phyloP scores from a whole-genome alignment of 2,888 invertebrate genomes.

The Amblyjoppa fuscipennis region DNA sequence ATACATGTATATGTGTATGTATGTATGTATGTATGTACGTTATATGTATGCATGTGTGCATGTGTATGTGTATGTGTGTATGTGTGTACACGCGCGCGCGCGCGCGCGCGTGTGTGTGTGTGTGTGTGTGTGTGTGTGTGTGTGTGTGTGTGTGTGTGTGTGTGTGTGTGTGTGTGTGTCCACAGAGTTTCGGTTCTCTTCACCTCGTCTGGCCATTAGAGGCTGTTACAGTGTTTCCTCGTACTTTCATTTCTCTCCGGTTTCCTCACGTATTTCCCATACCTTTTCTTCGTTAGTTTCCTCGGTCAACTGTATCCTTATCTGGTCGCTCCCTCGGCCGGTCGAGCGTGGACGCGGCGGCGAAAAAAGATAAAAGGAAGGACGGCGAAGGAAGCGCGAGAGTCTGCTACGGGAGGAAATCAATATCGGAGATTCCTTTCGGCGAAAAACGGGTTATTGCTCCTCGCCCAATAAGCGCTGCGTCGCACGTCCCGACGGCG shows the following conservation, averaged over 20 bases:
- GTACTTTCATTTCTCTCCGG: slow-evolving; percentile 47
- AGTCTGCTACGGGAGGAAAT: slow-evolving; percentile 56
- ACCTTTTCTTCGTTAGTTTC: slow-evolving; percentile 13
- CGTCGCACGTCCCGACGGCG: slow-evolving; percentile 44
- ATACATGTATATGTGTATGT: background rate
- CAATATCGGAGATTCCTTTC: slow-evolving; percentile 67
- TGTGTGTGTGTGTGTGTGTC: background rate
- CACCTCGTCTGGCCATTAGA: slow-evolving; percentile 54
- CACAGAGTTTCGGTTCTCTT: slow-evolving; percentile 17
- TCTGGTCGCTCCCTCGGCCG: slow-evolving; percentile 8
- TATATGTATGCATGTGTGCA: too few species aligned
- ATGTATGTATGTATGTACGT: background rate
- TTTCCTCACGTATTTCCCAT: slow-evolving; percentile 37
- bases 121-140: too few species aligned
- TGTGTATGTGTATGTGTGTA: too few species aligned
- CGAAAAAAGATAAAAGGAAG: slow-evolving; percentile 15
- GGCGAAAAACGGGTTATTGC: slow-evolving; percentile 67
- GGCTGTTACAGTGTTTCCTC: slow-evolving; percentile 50
- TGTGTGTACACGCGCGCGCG: too few species aligned
- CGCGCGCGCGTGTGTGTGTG: background rate
- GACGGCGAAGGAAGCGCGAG: background rate
- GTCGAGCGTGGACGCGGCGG: slow-evolving; percentile 39
- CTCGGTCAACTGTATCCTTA: slow-evolving; percentile 16
- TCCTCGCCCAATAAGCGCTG: slow-evolving; percentile 62
- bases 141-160: too few species aligned